Conservation (phyloP, 2,113 vertebrate genomes). For the Gopherus evgoodei region DNA sequence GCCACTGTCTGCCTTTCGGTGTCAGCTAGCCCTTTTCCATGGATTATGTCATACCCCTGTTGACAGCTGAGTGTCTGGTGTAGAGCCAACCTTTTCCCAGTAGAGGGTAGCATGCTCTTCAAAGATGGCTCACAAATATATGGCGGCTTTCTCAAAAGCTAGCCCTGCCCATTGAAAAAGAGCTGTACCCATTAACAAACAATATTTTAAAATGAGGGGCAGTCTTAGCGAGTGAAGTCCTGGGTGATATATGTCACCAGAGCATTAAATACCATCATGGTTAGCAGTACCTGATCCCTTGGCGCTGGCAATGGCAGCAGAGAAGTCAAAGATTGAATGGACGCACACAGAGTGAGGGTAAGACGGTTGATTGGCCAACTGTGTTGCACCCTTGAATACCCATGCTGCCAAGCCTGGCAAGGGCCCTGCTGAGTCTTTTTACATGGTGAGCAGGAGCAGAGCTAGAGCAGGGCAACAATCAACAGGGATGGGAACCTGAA, state of each 20-base stretch:
- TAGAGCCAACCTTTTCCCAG: background rate
- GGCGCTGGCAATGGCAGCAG: background rate
- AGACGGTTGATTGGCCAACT: background rate
- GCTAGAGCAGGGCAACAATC: background rate
- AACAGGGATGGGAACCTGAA: background rate
- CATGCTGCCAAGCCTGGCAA: background rate
- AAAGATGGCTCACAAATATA: background rate
- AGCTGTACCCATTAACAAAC: background rate
- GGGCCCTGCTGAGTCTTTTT: background rate
- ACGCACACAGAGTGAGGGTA: background rate
- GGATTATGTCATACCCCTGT: fast-evolving
- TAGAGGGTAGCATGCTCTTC: slow-evolving; percentile 53
- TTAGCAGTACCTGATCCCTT: background rate
- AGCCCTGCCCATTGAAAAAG: background rate
- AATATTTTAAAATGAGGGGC: background rate
- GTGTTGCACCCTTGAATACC: background rate
- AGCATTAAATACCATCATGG: background rate
- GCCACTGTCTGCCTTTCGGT: background rate
- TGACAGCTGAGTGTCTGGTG: background rate
- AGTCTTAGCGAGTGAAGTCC: background rate
- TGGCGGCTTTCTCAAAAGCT: background rate
- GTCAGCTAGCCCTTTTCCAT: fast-evolving
- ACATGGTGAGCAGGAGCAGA: background rate
- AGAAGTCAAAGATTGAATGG: background rate
- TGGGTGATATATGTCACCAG: background rate